Evolutionary conservation across 2,888 invertebrate species (phyloP).

Genomic region (Coenonympha arcania): DNA sequence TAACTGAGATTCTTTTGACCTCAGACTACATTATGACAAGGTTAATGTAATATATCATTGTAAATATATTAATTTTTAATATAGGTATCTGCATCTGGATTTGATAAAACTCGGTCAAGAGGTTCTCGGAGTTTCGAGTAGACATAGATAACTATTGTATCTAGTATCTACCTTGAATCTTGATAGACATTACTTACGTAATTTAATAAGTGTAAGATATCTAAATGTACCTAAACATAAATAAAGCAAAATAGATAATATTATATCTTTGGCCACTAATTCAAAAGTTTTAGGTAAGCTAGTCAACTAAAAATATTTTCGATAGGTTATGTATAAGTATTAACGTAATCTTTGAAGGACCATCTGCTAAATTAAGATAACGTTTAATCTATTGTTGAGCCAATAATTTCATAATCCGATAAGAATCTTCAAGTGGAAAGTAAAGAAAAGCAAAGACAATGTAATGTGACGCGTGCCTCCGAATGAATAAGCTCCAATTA

Average conservation of each 20-base stretch:
- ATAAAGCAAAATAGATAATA: no score
- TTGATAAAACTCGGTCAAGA: constrained; percentile 18
- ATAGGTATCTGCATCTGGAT: neutral
- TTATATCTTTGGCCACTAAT: no score
- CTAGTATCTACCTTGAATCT: constrained; percentile 7
- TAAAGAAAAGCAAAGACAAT: constrained; percentile 11
- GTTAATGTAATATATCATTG: no score
- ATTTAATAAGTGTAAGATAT: neutral
- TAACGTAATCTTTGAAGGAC: neutral
- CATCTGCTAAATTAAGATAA: neutral
- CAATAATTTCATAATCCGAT: constrained; percentile 11
- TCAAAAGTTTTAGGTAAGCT: no score
- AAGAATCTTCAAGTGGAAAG: constrained; percentile 6
- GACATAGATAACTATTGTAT: constrained; percentile 7
- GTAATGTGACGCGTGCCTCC: constrained; percentile 18
- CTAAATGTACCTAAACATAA: neutral
- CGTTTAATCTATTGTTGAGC: neutral
- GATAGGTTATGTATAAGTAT: no score
- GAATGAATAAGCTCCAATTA: constrained; percentile 15
- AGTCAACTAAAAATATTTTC: no score
- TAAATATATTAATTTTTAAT: no score
- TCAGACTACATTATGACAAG: no score
- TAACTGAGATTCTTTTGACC: no score
- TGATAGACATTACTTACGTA: neutral
- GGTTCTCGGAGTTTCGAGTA: constrained; percentile 13